These are phyloP conservation scores for Drosophila trapezifrons DNA, from an alignment of 1,140 invertebrate genomes.

Conservation along the genomic window DNA sequence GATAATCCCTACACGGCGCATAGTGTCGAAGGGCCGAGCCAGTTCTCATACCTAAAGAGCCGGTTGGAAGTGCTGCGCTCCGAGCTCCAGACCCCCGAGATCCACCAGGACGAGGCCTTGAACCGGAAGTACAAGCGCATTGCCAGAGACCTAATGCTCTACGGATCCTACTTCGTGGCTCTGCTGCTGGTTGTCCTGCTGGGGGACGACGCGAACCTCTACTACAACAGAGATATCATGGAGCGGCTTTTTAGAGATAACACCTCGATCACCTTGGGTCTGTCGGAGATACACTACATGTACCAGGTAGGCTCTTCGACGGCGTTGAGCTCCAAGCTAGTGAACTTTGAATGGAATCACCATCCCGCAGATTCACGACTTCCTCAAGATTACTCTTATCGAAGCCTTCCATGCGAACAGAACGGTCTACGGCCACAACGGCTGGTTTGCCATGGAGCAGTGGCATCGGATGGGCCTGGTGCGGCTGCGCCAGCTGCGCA, in stretches of 20 bases:
- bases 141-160: conserved; percentile 48
- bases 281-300: conserved; percentile 23
- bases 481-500: conserved; percentile 62
- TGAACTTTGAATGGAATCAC: not conserved
- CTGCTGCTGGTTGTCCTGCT: conserved; percentile 38
- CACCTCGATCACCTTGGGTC: conserved; percentile 24
- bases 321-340: not conserved
- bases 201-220: conserved; percentile 16
- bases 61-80: conserved; percentile 31
- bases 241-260: conserved; percentile 23
- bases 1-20: not conserved
- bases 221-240: conserved; percentile 42
- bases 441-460: conserved; percentile 51
- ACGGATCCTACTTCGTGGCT: conserved; percentile 49
- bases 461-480: conserved; percentile 54
- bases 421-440: not conserved
- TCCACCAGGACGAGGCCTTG: conserved; percentile 51
- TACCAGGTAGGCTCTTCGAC: conserved; percentile 18
- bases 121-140: conserved; percentile 57
- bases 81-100: conserved; percentile 52
- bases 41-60: conserved; percentile 43
- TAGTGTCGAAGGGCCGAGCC: not conserved
- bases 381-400: conserved; percentile 34
- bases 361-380: conserved; percentile 37
- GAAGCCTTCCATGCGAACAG: conserved; percentile 24